These are phyloP conservation scores for Ophioninae sp. DNA, from an alignment of 2,888 invertebrate species.

Conservation along the genomic window DNA sequence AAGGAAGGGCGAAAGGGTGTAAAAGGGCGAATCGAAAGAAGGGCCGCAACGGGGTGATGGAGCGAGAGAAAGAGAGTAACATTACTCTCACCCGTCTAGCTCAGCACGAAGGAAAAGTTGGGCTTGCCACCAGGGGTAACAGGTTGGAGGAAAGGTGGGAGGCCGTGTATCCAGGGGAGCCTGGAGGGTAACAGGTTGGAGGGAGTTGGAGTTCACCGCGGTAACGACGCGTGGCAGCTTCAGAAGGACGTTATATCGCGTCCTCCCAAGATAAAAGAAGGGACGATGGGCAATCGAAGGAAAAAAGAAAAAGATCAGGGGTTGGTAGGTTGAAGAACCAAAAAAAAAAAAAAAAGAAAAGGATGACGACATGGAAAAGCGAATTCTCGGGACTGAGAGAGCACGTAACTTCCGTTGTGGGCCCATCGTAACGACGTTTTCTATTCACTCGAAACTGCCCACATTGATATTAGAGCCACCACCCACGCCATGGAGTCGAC, in stretches of 20 bases:
- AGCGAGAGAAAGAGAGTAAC: constrained; percentile 30
- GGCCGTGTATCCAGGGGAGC: constrained; percentile 6
- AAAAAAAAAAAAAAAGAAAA: background rate
- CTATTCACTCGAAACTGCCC: constrained; percentile 12
- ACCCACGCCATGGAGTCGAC: constrained; percentile 2
- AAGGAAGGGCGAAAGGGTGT: no score
- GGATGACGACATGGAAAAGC: background rate
- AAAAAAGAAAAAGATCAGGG: background rate
- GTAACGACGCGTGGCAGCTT: constrained; percentile 57
- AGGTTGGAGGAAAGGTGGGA: constrained; percentile 42
- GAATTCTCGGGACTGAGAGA: constrained; percentile 19
- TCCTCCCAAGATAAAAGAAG: constrained; percentile 5
- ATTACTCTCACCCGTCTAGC: constrained; percentile 50
- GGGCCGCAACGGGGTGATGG: constrained; percentile 14
- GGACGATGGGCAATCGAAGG: constrained; percentile 8
- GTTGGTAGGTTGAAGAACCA: background rate
- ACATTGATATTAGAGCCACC: constrained; percentile 12
- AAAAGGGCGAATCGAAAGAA: background rate
- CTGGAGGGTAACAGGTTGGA: constrained; percentile 39
- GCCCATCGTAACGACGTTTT: constrained; percentile 24
- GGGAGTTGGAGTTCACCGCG: constrained; percentile 42
- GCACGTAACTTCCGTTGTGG: constrained; percentile 29
- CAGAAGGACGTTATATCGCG: constrained; percentile 38
- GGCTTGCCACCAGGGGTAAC: constrained; percentile 53
- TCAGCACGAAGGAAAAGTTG: constrained; percentile 55